Conservation (phyloP, 2,797 vertebrate species). For the Helarctos malayanus region DNA sequence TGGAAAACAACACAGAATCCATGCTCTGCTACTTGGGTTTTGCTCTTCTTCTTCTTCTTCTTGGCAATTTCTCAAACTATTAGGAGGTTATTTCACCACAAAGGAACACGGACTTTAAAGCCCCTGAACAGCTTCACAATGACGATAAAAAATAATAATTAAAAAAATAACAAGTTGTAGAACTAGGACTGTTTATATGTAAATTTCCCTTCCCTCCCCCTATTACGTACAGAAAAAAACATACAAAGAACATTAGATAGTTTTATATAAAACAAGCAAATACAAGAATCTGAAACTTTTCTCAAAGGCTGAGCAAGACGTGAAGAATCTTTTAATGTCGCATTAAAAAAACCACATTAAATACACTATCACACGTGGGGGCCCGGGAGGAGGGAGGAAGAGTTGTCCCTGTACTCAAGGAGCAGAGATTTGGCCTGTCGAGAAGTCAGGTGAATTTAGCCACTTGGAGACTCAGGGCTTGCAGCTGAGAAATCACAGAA, state of each 20-base stretch:
- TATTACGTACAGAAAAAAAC: conserved; percentile 80
- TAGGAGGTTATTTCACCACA: conserved; percentile 84
- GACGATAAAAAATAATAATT: conserved; percentile 87
- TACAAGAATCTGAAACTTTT: conserved; percentile 86
- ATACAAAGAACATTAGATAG: conserved; percentile 87
- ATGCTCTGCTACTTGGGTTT: conserved; percentile 87
- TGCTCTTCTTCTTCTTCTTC: conserved; percentile 67
- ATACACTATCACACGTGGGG: conserved; percentile 73
- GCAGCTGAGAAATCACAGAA: conserved; percentile 17
- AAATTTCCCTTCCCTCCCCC: conserved; percentile 81
- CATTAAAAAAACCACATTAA: conserved; percentile 82
- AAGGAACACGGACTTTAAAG: conserved; percentile 85
- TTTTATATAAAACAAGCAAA: conserved; percentile 89
- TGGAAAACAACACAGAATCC: conserved; percentile 85
- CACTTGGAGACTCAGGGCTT: conserved; percentile 31
- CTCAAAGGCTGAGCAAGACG: conserved; percentile 87
- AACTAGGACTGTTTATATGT: conserved; percentile 85
- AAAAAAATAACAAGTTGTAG: conserved; percentile 84
- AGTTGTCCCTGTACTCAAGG: conserved; percentile 61
- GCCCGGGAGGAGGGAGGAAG: conserved; percentile 2
- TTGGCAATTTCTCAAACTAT: conserved; percentile 80
- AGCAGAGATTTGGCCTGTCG: conserved; percentile 64
- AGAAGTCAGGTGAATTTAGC: conserved; percentile 55
- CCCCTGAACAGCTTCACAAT: conserved; percentile 87
- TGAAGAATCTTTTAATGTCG: conserved; percentile 81